Percentiles rank a stretch among this genome's conserved stretches.
These are phyloP conservation scores for Parasteatoda tepidariorum DNA, from an alignment of 1,140 invertebrate genomes.

Conservation along the genomic window DNA sequence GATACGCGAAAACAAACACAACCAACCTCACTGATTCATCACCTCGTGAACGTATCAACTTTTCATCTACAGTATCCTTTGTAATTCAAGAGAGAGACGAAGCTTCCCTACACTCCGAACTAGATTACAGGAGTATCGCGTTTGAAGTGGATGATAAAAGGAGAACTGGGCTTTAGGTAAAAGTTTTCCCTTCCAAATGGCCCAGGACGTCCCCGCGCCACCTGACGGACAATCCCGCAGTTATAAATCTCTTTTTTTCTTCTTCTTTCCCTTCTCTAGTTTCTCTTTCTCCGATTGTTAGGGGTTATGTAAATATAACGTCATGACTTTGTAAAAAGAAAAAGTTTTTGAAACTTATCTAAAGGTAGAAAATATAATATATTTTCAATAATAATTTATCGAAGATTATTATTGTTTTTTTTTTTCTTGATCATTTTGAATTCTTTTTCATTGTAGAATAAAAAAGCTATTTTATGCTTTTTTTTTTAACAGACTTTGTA, in stretches of 20 bases:
- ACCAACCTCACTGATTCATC: not conserved
- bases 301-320: no score
- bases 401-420: no score
- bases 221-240: conserved; percentile 42
- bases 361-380: no score
- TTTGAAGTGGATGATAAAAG: conserved; percentile 14
- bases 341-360: no score
- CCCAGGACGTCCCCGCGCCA: conserved; percentile 7
- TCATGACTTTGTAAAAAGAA: no score
- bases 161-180: not conserved
- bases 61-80: not conserved
- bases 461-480: no score
- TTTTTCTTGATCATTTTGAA: no score
- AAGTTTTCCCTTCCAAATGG: conserved; percentile 12
- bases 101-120: not conserved
- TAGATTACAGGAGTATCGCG: not conserved
- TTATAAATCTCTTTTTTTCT: conserved; percentile 9
- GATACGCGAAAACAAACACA: not conserved
- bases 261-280: not conserved
- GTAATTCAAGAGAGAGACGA: not conserved
- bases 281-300: not conserved
- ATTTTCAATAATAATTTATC: no score
- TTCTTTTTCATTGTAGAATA: no score
- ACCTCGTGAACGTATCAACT: not conserved
- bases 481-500: no score